Base-by-base conservation (phyloP, 2,113 vertebrate species). In the Dinomys branickii region DNA sequence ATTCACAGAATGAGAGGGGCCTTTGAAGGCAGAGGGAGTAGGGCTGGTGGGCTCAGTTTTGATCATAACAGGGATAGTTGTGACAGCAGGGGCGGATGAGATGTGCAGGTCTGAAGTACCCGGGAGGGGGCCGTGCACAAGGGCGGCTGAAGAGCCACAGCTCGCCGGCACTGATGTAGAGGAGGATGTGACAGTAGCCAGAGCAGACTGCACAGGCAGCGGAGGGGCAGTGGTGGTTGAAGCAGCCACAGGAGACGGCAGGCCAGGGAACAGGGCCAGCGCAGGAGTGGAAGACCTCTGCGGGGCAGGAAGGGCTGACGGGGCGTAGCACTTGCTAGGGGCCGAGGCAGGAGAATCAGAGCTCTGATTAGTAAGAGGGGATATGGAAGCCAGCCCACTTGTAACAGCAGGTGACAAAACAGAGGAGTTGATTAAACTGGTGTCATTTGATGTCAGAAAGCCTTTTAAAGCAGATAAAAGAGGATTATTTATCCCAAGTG, bases 11-110 rank as follows among this genome's bases (percentile, higher is more conserved):
- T 99, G 99, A 44, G 99, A 98, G 2, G 99, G 99, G 83, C 99
- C 99, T 97, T 99, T 99, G 98, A 99, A 99, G 86, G 99, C 99
- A 0, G 99, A 99, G 38, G 99, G 99, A 5, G 99, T 99, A 0
- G 99, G 99, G 95, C 99, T 99, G 3, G 98, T 97, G 84, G 98
- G 98, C 59, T 99, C 99, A 1, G 98, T 98, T 98, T 99, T 99
- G 88, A 99, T 94, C 78, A 98, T 20, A 50, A 98, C 95, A 0
- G 98, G 97, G n/a, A 98, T 56, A 20, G 96, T 98, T 90, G 98
- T 98, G 98, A 97, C 98, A 96, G 95, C 98, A 98, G 98, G 95
- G 92, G 91, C 91, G 92, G 75, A 97, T 71, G 95, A 98, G 81
- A 69, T 92, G 12, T 99, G 99, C 95, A 99, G 98, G 47, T 99